These are phyloP conservation scores for Erithacus rubecula DNA, from an alignment of 2,797 vertebrate species.

Conservation along the genomic window DNA sequence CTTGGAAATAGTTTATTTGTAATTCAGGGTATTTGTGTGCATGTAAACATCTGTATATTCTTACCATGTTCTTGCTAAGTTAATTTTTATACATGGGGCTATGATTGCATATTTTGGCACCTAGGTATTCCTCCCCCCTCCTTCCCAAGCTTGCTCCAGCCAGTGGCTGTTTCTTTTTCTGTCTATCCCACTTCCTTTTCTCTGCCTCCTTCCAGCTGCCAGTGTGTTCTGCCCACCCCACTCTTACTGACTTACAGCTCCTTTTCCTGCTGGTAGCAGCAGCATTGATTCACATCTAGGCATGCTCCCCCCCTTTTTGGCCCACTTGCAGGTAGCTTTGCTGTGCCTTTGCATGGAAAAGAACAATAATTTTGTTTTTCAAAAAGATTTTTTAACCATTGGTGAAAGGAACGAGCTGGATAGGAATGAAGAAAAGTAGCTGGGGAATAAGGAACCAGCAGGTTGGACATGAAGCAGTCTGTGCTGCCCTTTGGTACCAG, in stretches of 20 bases:
- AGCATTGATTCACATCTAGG: neutral
- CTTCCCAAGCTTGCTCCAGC: slow-evolving; percentile 21
- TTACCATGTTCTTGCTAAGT: neutral
- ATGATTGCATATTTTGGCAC: slow-evolving; percentile 44
- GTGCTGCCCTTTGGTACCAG: neutral
- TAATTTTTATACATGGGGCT: slow-evolving; percentile 6
- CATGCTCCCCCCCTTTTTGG: neutral
- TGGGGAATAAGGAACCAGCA: neutral
- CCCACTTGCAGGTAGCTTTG: neutral
- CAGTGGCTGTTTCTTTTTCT: slow-evolving; percentile 62
- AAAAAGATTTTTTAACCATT: neutral
- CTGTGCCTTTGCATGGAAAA: neutral
- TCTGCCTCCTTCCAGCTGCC: slow-evolving; percentile 57
- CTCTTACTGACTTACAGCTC: neutral
- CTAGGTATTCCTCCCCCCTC: neutral
- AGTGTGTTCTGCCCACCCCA: neutral
- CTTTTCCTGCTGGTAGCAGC: neutral
- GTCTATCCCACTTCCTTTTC: slow-evolving; percentile 68
- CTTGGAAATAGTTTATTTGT: neutral
- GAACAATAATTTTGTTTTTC: neutral
- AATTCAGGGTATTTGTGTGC: neutral
- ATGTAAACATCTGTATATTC: neutral
- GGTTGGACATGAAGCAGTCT: rapidly evolving
- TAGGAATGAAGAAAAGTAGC: neutral
- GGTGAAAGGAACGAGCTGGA: neutral